Percentiles rank a stretch among this genome's conserved stretches.
phyloP scores from a whole-genome alignment of 2,113 vertebrate species.

The Orycteropus afer region DNA sequence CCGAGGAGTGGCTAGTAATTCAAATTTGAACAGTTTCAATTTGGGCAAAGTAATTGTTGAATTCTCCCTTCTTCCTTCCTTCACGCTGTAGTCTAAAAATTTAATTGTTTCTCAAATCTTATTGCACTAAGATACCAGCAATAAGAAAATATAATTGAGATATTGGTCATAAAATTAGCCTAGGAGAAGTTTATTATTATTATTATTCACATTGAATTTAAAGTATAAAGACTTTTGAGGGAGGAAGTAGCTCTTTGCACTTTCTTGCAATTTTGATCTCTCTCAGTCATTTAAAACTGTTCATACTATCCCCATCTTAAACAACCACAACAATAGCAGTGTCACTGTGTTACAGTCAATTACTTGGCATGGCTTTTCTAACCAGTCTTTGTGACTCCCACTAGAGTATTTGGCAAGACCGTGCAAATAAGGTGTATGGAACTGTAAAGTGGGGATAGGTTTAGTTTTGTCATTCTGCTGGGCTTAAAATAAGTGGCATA shows the following conservation, averaged over 20 bases:
- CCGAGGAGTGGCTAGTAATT: no score
- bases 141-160: conserved; percentile 61
- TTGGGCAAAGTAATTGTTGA: conserved; percentile 31
- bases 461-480: no score
- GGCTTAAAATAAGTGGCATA: no score
- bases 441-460: no score
- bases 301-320: neutral
- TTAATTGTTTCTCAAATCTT: conserved; percentile 35
- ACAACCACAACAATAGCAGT: neutral
- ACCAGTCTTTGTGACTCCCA: no score
- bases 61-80: conserved; percentile 16
- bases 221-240: neutral
- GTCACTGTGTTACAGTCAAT: no score
- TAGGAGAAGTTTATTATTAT: neutral
- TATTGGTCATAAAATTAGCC: conserved; percentile 39
- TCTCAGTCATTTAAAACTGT: neutral
- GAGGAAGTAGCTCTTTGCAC: neutral
- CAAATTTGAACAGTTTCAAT: conserved; percentile 58
- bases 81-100: neutral
- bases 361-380: no score
- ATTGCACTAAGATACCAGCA: conserved; percentile 8
- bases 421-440: no score
- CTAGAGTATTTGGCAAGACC: no score
- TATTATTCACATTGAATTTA: neutral
- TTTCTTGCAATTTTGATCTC: neutral